Evolutionary conservation across 2,797 vertebrate genomes (phyloP).

Genomic region (Anomalospiza imberbis): DNA sequence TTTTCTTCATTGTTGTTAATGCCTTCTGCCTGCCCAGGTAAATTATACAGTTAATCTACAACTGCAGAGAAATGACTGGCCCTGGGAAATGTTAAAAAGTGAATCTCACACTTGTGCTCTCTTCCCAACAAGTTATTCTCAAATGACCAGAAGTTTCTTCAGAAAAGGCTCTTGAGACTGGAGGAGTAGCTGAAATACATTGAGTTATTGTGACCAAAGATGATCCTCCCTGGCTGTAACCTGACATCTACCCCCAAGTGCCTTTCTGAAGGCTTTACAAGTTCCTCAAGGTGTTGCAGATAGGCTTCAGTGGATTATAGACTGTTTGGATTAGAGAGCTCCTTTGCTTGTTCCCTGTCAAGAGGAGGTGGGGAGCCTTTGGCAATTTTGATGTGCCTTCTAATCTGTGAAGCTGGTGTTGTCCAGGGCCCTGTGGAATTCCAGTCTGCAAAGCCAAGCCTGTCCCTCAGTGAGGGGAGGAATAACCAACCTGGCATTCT

Average conservation of each 20-base stretch:
- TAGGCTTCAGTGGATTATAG: neutral
- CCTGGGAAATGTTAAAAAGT: neutral
- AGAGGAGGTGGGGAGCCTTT: neutral
- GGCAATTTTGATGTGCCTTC: neutral
- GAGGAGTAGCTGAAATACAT: neutral
- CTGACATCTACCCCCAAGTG: neutral
- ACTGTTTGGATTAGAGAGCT: neutral
- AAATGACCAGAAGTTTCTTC: neutral
- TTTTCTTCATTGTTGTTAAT: neutral
- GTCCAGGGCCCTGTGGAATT: neutral
- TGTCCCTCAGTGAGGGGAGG: neutral
- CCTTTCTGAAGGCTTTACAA: neutral
- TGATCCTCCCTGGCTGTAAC: neutral
- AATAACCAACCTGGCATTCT: neutral
- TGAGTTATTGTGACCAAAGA: neutral
- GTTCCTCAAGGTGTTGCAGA: neutral
- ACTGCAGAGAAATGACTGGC: neutral
- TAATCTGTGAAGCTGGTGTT: neutral
- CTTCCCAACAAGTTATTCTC: neutral
- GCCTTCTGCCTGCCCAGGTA: neutral
- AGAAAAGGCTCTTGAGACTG: neutral
- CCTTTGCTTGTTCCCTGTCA: neutral
- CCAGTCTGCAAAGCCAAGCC: neutral
- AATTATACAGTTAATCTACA: neutral
- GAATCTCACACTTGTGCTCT: neutral